phyloP scores from a whole-genome alignment of 2,888 invertebrate species.

The Chrysodeixis includens region DNA sequence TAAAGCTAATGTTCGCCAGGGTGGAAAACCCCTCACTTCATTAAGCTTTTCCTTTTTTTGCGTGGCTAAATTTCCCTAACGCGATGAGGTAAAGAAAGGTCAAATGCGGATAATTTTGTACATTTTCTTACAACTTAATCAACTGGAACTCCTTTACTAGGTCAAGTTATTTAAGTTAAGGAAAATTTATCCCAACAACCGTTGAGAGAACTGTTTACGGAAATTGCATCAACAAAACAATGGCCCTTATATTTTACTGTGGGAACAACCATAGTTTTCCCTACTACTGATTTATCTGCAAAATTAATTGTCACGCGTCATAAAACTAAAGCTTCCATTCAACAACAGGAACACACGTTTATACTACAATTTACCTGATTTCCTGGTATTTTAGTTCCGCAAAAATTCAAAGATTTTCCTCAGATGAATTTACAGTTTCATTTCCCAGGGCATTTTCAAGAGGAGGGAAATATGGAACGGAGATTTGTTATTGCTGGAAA shows the following conservation, averaged over 20 bases:
- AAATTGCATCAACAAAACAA: neutral
- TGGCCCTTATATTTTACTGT: neutral
- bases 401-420: neutral
- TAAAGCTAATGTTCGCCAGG: neutral
- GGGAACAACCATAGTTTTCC: neutral
- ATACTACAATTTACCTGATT: neutral
- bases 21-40: constrained; percentile 1
- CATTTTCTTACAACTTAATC: neutral
- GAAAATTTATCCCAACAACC: neutral
- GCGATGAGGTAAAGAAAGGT: neutral
- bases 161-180: neutral
- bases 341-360: neutral
- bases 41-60: constrained; percentile 2
- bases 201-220: neutral
- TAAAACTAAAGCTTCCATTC: neutral
- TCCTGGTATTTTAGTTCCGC: neutral
- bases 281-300: neutral
- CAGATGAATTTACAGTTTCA: neutral
- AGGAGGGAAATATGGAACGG: no score
- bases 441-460: neutral
- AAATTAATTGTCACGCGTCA: neutral
- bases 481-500: no score
- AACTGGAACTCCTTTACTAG: neutral
- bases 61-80: neutral
- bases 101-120: neutral